A percentile compares a stretch with the other conserved stretches of the same genome.
phyloP scores from a whole-genome alignment of 2,797 vertebrate genomes.

The Geotrypetes seraphini region DNA sequence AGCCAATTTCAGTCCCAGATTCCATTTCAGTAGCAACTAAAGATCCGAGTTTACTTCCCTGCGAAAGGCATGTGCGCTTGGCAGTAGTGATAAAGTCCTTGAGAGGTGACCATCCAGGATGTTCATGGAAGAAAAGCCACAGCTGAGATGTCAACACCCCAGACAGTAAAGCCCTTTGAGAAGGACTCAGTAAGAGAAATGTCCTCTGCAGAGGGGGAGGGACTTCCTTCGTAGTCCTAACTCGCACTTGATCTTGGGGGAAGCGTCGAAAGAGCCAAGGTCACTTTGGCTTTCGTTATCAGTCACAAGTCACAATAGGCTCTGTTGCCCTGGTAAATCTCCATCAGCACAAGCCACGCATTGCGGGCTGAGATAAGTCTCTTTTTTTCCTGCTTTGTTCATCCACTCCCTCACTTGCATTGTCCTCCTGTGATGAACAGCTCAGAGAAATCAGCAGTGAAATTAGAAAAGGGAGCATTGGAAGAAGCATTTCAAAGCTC shows the following conservation, averaged over 20 bases:
- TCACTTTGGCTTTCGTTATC: not conserved
- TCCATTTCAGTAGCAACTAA: too few species aligned
- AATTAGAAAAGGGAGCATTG: too few species aligned
- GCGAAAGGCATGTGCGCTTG: conserved; percentile 1
- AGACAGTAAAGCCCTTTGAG: conserved; percentile 13
- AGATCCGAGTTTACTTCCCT: too few species aligned
- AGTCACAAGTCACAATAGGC: not conserved
- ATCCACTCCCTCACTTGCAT: not conserved
- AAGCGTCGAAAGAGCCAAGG: too few species aligned
- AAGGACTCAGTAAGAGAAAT: conserved; percentile 14
- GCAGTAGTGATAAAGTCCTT: conserved; percentile 20
- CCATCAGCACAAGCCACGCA: too few species aligned
- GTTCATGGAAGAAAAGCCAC: conserved; percentile 11
- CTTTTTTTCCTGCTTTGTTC: not conserved
- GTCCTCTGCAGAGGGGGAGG: not conserved
- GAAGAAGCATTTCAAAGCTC: too few species aligned
- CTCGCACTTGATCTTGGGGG: not conserved
- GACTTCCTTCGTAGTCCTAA: not conserved
- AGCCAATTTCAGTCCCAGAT: too few species aligned
- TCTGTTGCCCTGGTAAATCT: not conserved
- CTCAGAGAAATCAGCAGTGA: too few species aligned
- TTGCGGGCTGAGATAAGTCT: not conserved
- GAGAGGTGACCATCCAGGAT: conserved; percentile 14
- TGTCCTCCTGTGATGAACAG: too few species aligned
- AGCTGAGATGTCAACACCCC: conserved; percentile 9